Base-by-base conservation (phyloP, 2,113 vertebrate genomes). In the Periophthalmus modestus region DNA sequence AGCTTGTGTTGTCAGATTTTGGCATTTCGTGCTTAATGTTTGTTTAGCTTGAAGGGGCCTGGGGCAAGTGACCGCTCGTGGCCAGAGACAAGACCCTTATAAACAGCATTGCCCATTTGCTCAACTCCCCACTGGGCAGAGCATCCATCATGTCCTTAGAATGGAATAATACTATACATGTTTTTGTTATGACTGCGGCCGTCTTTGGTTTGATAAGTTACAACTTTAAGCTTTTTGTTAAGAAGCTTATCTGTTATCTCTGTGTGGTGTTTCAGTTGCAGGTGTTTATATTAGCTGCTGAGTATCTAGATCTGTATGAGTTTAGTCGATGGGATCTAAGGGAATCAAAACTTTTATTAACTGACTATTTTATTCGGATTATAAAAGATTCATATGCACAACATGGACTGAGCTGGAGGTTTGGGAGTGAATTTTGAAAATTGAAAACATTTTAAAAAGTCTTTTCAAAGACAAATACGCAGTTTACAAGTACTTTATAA, bases 31-130 rank as follows among this genome's bases (percentile, higher is more conserved):
- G 65, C 68, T 84, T 76, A 65, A 66, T 85, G 78, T 88, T 89
- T 91, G 85, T 92, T 89, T 89, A 80, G 76, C 28, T 86, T 83
- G 66, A 65, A 80, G 83, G 80, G 85, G 82, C 77, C 74, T 18
- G 23, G 89, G 84, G 80, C 79, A 87, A 87, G 87, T 90, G 86
- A 89, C 87, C 34, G 77, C 86, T 90, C 71, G 78, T 86, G 90
- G 81, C 81, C 82, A 79, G 74, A 81, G 79, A 84, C 68, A 21
- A 82, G 84, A 87, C 83, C 81, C 79, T 79, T 47, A 39, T 85
- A 83, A 84, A 82, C 75, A 86, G 54, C 50, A 78, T 28, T 68
- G 34, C 57, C 68, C 82, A 48, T 77, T 79, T 71, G 50, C 71
- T 33, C 55, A 1, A 55, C 71, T 79, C 43, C 46, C 46, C 39